These are phyloP conservation scores for Amphiprion ocellaris DNA, from an alignment of 2,113 vertebrate species.

Conservation along the genomic window DNA sequence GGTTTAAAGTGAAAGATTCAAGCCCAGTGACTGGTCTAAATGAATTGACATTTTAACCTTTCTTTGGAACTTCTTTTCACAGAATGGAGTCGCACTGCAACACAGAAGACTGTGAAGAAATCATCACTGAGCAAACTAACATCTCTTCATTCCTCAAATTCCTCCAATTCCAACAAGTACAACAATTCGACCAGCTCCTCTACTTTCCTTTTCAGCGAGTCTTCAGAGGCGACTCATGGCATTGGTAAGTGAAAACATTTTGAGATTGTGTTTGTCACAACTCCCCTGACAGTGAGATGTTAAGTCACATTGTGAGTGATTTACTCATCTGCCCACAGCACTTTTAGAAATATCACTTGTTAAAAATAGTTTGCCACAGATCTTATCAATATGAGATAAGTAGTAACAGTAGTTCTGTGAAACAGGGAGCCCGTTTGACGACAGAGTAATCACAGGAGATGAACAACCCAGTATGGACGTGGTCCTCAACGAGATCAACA, in stretches of 20 bases:
- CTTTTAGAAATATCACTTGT: not conserved
- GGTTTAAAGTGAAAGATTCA: too few species aligned
- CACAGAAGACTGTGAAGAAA: slow-evolving; percentile 75
- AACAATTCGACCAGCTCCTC: slow-evolving; percentile 67
- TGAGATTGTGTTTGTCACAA: not conserved
- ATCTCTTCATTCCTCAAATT: slow-evolving; percentile 67
- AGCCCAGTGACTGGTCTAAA: too few species aligned
- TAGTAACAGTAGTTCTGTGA: slow-evolving; percentile 6
- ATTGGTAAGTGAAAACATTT: slow-evolving; percentile 56
- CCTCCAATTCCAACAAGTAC: slow-evolving; percentile 65
- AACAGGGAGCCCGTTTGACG: slow-evolving; percentile 75
- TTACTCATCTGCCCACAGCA: not conserved
- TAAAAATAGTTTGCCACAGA: not conserved
- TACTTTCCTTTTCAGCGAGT: slow-evolving; percentile 68
- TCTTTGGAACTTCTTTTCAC: not conserved
- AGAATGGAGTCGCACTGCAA: slow-evolving; percentile 87
- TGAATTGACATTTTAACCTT: not conserved
- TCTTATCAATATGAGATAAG: not conserved
- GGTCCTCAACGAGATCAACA: slow-evolving; percentile 79
- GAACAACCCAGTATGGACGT: slow-evolving; percentile 73
- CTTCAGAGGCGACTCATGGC: slow-evolving; percentile 48
- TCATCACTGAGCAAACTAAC: slow-evolving; percentile 38
- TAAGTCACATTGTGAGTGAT: not conserved
- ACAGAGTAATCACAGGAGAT: slow-evolving; percentile 69
- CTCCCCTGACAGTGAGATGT: not conserved